Base-by-base conservation (phyloP, 2,888 invertebrate genomes). In the Argynnis bischoffii region DNA sequence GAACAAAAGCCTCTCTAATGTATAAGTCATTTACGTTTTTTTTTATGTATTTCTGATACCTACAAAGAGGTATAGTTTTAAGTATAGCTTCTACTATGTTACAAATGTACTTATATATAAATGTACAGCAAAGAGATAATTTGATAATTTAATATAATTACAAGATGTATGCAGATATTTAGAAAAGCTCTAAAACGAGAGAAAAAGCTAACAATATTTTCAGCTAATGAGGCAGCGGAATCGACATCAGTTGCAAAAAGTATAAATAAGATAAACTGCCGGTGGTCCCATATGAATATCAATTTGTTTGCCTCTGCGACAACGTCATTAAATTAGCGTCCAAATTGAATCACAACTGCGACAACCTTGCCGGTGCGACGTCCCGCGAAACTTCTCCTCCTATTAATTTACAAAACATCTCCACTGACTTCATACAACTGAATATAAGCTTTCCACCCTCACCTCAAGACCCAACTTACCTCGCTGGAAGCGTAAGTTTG, bases 301-400 rank as follows among this genome's bases (percentile, higher is more conserved):
- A 92, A 92, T 92, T 90, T 92, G 91, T 89, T 91, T 90, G 85
- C 87, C 82, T 87, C 81, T 82, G 75, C 88, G 83, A 87, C 87
- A 88, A 84, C 89, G 87, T 92, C 91, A 92, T 92, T 89, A 91
- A 92, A 92, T 92, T 92, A 92, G 90, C 92, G 90, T 87, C 88
- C 88, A 91, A 92, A 92, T 92, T 92, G 92, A 92, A 92, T 92
- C 92, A 91, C 90, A 90, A 91, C 90, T 90, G 90, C 88, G 88
- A 90, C 90, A 90, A 89, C 90, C 90, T 91, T 88, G 86, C 90
- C 87, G 85, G 86, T 86, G 86, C 86, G 85, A 84, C 86, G 88
- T 88, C 86, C 88, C 88, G 88, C 87, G 83, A 88, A 92, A 92
- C 90, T 92, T 92, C 90, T 90, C 91, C 92, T 92, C 87, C 88